Percentiles rank a stretch among this genome's conserved stretches.
Conservation (phyloP, 2,888 invertebrate genomes). For the Brenthis hecate region DNA sequence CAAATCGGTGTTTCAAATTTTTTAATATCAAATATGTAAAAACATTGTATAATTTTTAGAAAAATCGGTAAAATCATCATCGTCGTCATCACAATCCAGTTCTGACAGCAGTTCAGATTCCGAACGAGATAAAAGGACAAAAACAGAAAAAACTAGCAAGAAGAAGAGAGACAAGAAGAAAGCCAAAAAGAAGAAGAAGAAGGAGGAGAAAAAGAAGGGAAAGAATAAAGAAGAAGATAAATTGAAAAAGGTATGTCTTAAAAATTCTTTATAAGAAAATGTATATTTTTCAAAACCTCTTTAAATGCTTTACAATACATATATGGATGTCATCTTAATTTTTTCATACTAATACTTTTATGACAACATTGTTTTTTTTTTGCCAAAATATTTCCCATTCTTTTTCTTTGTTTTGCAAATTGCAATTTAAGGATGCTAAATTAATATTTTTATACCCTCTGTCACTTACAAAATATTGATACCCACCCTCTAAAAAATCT, state of each 20-base stretch:
- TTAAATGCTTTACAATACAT: too few species aligned
- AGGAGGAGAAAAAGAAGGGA: constrained; percentile 66
- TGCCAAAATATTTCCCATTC: too few species aligned
- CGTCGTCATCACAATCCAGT: constrained; percentile 60
- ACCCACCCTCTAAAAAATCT: too few species aligned
- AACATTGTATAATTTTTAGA: constrained; percentile 42
- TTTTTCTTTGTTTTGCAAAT: too few species aligned
- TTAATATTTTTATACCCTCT: too few species aligned
- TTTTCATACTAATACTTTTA: too few species aligned
- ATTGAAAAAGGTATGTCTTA: constrained; percentile 72
- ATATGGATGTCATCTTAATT: too few species aligned
- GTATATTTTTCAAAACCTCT: neutral
- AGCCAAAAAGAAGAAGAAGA: constrained; percentile 73
- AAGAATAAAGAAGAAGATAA: constrained; percentile 81
- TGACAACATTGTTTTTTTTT: too few species aligned
- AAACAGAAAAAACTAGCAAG: constrained; percentile 75
- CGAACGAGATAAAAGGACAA: constrained; percentile 62
- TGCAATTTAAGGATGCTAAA: too few species aligned
- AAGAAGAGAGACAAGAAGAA: constrained; percentile 80
- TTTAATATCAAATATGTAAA: neutral
- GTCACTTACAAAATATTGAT: too few species aligned
- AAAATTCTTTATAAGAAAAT: too few species aligned
- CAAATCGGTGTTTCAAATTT: neutral
- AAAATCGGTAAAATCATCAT: constrained; percentile 57
- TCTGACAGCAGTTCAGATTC: constrained; percentile 70